phyloP scores from a whole-genome alignment of 64 coral and sea anemone genomes.

The Stichodactyla mertensii region DNA sequence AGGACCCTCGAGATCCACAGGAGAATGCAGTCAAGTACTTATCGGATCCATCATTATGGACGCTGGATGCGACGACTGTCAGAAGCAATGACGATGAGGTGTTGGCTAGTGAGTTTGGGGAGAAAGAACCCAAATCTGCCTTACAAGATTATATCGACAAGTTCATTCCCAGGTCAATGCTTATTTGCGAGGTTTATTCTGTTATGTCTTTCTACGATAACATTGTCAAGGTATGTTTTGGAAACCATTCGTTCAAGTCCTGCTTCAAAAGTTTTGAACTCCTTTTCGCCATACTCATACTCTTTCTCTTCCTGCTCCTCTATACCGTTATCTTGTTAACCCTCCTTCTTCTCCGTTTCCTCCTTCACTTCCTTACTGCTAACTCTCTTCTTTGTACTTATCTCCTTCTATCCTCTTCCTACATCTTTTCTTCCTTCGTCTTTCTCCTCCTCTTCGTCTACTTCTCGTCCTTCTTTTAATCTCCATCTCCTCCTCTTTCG shows the following conservation, averaged over 20 bases:
- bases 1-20: slow-evolving; percentile 15
- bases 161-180: slow-evolving; percentile 2
- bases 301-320: too few relatives aligned
- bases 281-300: too few relatives aligned
- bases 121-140: neutral
- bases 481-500: too few relatives aligned
- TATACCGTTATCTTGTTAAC: too few relatives aligned
- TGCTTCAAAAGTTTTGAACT: too few relatives aligned
- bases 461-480: too few relatives aligned
- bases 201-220: slow-evolving; percentile 1
- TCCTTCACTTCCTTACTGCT: neutral
- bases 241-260: too few relatives aligned
- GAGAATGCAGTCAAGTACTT: slow-evolving; percentile 25
- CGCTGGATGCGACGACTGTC: slow-evolving; percentile 22
- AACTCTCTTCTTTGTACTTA: too few relatives aligned
- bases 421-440: too few relatives aligned
- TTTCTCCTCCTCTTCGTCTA: too few relatives aligned
- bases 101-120: neutral
- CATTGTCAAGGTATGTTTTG: neutral
- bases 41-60: slow-evolving; percentile 73
- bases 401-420: too few relatives aligned
- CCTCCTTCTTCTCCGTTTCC: too few relatives aligned
- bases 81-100: neutral
- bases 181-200: neutral
- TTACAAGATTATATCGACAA: neutral